A percentile compares a stretch with the other conserved stretches of the same genome.
phyloP scores from a whole-genome alignment of 2,888 invertebrate genomes.

The Anthophora plumipes region DNA sequence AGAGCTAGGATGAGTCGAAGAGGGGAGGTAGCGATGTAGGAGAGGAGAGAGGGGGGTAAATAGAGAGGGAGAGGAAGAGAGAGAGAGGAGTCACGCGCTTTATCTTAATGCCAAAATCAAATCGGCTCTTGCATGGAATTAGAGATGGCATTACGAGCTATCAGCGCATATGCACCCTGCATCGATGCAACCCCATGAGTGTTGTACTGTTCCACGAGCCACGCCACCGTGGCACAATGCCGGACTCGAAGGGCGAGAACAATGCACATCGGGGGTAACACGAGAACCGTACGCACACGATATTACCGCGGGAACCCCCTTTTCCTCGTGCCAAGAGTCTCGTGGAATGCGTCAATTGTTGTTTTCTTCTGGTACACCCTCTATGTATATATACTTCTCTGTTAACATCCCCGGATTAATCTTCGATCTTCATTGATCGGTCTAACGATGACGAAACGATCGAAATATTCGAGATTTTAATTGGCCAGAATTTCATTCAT shows the following conservation, averaged over 20 bases:
- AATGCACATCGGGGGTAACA: constrained; percentile 81
- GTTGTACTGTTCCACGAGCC: constrained; percentile 62
- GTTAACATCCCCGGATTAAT: too few species aligned
- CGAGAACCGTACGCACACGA: constrained; percentile 80
- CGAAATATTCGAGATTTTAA: too few species aligned
- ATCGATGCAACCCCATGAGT: constrained; percentile 62
- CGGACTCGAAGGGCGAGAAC: constrained; percentile 80
- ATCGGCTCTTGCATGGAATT: constrained; percentile 84
- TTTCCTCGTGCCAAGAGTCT: constrained; percentile 63
- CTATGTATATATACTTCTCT: not conserved
- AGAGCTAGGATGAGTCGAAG: constrained; percentile 40
- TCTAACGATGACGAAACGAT: not conserved
- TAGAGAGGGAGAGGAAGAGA: constrained; percentile 26
- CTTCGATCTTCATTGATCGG: too few species aligned
- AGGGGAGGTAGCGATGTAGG: not conserved
- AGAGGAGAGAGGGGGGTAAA: not conserved
- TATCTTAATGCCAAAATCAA: constrained; percentile 85
- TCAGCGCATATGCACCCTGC: constrained; percentile 83
- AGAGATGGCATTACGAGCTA: constrained; percentile 84
- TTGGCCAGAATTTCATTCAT: too few species aligned
- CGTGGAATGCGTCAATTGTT: constrained; percentile 54
- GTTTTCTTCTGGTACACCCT: constrained; percentile 17
- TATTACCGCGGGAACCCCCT: constrained; percentile 79
- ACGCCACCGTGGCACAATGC: constrained; percentile 78
- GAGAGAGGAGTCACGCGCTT: constrained; percentile 71